Conservation (phyloP, 2,888 invertebrate species). For the Synanthedon tipuliformis region DNA sequence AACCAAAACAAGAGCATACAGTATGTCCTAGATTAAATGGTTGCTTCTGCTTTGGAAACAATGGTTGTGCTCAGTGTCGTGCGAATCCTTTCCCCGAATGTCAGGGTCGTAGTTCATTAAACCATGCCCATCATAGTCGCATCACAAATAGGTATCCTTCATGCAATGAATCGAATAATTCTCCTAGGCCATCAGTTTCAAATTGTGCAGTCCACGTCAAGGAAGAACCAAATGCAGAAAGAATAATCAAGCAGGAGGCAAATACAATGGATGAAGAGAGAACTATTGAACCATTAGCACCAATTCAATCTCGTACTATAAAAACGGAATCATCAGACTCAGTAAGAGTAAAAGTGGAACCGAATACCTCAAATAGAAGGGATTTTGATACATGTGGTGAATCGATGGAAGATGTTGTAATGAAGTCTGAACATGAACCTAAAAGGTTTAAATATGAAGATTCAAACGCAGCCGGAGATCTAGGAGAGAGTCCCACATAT, state of each 20-base stretch:
- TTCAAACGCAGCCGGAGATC: constrained; percentile 30
- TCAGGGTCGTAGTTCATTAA: constrained; percentile 16
- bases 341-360: background rate
- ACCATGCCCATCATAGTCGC: constrained; percentile 23
- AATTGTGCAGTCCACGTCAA: constrained; percentile 26
- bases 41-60: constrained; percentile 15
- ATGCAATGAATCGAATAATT: constrained; percentile 12
- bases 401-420: constrained; percentile 19
- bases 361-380: background rate
- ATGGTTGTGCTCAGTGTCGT: constrained; percentile 15
- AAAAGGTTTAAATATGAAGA: constrained; percentile 18
- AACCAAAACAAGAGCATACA: constrained; percentile 27
- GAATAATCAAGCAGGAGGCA: constrained; percentile 34
- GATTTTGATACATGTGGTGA: constrained; percentile 8
- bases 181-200: constrained; percentile 12
- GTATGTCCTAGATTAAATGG: constrained; percentile 13
- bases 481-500: constrained; percentile 16
- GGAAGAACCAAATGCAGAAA: constrained; percentile 31
- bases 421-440: constrained; percentile 32
- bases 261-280: background rate
- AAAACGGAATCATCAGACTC: background rate
- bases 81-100: constrained; percentile 15
- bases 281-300: background rate
- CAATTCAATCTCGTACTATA: background rate
- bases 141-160: constrained; percentile 16